Base-by-base conservation (phyloP, 2,113 vertebrate species). In the Myrmecophaga tridactyla region DNA sequence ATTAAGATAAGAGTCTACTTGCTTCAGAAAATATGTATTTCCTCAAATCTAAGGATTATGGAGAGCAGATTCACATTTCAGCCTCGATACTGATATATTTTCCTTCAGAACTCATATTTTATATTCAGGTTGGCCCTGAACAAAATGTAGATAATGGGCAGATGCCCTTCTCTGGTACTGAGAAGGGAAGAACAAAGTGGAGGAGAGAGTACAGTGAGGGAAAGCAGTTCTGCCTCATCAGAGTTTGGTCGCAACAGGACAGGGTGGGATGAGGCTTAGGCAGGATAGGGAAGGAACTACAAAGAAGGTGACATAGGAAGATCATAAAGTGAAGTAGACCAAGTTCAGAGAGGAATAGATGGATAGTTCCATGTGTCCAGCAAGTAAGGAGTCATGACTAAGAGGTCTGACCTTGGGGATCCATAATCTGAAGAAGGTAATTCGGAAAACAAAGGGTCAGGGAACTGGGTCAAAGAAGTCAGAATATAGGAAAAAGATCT, bases 31-130 rank as follows among this genome's bases (percentile, higher is more conserved):
- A 95, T 69, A 56, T 12, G 13, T 51, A 58, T 63, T 67, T 65
- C 96, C 92, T 89, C 43, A 81, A 72, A 67, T 43, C 25, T 77
- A 58, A 85, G 86, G 78, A 89, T 70, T 65, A 58, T 27, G 6
- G 83, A 83, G 56, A 90, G 85, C 34, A 63, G 53, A 90, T 73
- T 86, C 78, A 77, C 51, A 36, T n/a, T 73, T 56, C 43, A 48
- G n/a, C 53, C 81, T 94, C 53, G 27, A 18, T 20, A 67, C 21
- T 15, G 12, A 67, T 43, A 83, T 46, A 87, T 23, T 94, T 96
- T 92, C 23, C 31, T 92, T 92, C 60, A 81, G 92, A 94, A 75
- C 69, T 4, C 81, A 21, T 51, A 81, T 70, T 58, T 70, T 41
- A 78, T 96, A 94, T 90, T 92, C 36, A 43, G 6, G 13, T 34